Percentiles rank a stretch among this genome's conserved stretches.
Evolutionary conservation across 2,888 invertebrate genomes (phyloP).

Genomic region (Drosophila multiciliata): DNA sequence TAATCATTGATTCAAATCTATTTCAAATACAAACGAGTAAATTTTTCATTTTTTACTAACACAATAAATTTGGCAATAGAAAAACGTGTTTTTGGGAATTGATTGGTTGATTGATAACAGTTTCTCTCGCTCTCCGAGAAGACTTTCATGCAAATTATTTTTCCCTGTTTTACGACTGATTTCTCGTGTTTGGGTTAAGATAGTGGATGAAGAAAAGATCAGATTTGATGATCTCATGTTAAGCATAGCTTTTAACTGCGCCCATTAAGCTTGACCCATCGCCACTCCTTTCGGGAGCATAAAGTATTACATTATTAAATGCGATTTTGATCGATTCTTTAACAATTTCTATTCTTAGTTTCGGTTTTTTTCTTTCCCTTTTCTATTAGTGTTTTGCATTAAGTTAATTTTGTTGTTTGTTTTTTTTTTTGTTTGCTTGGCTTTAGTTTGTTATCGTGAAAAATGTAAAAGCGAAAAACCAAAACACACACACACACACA

Average conservation of each 20-base stretch:
- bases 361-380: constrained; percentile 1
- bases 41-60: not conserved
- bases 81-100: constrained; percentile 2
- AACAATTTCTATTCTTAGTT: constrained; percentile 9
- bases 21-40: not conserved
- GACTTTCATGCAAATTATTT: constrained; percentile 17
- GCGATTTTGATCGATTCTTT: constrained; percentile 5
- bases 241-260: constrained; percentile 11
- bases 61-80: not conserved
- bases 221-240: constrained; percentile 50
- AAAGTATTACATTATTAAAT: constrained; percentile 17
- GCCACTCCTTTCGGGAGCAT: constrained; percentile 38
- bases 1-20: not conserved
- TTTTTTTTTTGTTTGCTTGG: constrained; percentile 12
- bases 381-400: constrained; percentile 26
- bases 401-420: constrained; percentile 5
- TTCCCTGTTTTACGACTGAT: constrained; percentile 14
- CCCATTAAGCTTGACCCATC: constrained; percentile 22
- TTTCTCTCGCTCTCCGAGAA: not conserved
- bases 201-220: constrained; percentile 2
- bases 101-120: not conserved
- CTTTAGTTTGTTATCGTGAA: constrained; percentile 53
- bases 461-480: constrained; percentile 32
- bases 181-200: constrained; percentile 5
- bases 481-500: not conserved